A percentile compares a stretch with the other conserved stretches of the same genome.
These are phyloP conservation scores for Sthenelais limicola DNA, from an alignment of 2,888 invertebrate genomes.

Conservation along the genomic window DNA sequence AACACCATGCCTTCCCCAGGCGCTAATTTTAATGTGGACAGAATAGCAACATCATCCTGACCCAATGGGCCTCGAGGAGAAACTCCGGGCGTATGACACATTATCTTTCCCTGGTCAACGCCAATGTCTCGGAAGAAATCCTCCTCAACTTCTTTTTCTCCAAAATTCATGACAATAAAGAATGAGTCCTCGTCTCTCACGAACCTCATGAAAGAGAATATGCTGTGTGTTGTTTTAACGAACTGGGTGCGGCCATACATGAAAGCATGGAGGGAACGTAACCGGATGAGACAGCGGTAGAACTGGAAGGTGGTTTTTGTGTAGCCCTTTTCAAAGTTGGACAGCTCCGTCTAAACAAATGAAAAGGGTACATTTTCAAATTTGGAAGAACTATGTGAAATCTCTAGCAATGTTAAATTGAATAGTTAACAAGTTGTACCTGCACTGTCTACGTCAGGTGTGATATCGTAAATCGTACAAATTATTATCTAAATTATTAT, in stretches of 20 bases:
- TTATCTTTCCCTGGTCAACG: constrained; percentile 45
- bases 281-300: constrained; percentile 49
- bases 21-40: constrained; percentile 53
- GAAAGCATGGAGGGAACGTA: constrained; percentile 60
- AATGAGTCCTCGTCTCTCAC: constrained; percentile 52
- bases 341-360: constrained; percentile 1
- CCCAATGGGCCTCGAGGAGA: constrained; percentile 53
- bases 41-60: constrained; percentile 45
- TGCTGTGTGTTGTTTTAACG: constrained; percentile 54
- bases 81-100: constrained; percentile 49
- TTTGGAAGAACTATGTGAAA: too few species aligned
- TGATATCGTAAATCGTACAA: too few species aligned
- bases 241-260: constrained; percentile 57
- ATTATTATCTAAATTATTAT: too few species aligned
- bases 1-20: constrained; percentile 64
- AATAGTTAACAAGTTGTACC: too few species aligned
- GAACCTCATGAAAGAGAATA: constrained; percentile 64
- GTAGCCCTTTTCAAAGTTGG: constrained; percentile 11
- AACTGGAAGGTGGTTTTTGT: constrained; percentile 13
- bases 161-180: constrained; percentile 65
- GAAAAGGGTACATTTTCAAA: too few species aligned
- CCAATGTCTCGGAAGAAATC: constrained; percentile 53
- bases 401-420: too few species aligned
- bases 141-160: constrained; percentile 51
- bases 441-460: too few species aligned